A percentile compares a stretch with the other conserved stretches of the same genome.
These are phyloP conservation scores for Cydia strobilella DNA, from an alignment of 1,140 invertebrate species.

Conservation along the genomic window DNA sequence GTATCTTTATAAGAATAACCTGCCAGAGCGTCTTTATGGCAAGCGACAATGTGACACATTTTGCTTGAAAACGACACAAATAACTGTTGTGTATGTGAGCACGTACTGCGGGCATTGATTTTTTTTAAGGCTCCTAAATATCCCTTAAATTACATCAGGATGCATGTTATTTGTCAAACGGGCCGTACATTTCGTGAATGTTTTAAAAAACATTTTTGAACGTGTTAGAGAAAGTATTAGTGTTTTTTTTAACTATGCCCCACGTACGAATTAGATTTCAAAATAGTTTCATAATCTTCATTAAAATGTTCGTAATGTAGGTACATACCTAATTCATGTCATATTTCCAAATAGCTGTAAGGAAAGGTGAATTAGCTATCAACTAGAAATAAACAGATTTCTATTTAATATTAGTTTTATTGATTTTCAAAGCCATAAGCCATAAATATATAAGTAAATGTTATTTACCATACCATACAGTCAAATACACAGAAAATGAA, in stretches of 20 bases:
- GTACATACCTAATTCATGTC: slow-evolving; percentile 14
- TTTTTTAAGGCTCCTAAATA: not conserved
- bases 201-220: too few species aligned
- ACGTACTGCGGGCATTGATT: not conserved
- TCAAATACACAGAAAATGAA: too few species aligned
- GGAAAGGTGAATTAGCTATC: slow-evolving; percentile 16
- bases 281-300: slow-evolving; percentile 5
- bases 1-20: too few species aligned
- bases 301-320: slow-evolving; percentile 12
- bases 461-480: too few species aligned
- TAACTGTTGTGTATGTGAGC: not conserved
- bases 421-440: too few species aligned
- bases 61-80: too few species aligned
- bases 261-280: slow-evolving; percentile 4
- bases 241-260: not conserved
- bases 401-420: not conserved
- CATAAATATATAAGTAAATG: too few species aligned
- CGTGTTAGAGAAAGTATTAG: too few species aligned
- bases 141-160: not conserved
- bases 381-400: slow-evolving; percentile 30
- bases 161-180: too few species aligned
- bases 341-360: slow-evolving; percentile 20
- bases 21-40: too few species aligned
- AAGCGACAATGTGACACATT: too few species aligned
- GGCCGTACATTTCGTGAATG: too few species aligned